phyloP scores from a whole-genome alignment of 2,797 vertebrate genomes.

The Eremophila alpestris region DNA sequence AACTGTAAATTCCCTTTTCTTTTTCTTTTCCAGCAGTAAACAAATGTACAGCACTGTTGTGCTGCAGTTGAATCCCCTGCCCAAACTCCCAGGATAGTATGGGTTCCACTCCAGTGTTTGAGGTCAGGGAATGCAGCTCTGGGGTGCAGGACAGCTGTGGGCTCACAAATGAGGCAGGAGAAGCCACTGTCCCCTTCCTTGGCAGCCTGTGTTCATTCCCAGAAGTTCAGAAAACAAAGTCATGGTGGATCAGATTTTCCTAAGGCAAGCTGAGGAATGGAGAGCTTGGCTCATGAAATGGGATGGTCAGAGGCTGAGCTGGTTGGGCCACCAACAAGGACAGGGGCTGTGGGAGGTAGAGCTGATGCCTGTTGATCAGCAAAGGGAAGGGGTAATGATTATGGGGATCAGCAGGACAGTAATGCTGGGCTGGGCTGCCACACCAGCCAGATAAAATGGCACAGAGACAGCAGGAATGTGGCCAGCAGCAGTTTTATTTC shows the following conservation, averaged over 20 bases:
- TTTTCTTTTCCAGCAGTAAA: background rate
- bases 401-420: fast-evolving
- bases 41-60: background rate
- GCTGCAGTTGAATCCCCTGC: background rate
- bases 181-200: background rate
- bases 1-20: background rate
- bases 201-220: background rate
- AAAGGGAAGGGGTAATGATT: background rate
- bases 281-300: background rate
- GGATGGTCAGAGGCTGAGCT: background rate
- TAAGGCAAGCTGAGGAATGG: background rate
- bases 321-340: background rate
- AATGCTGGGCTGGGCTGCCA: fast-evolving
- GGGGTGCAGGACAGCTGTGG: background rate
- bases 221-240: background rate
- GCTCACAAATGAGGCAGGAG: background rate
- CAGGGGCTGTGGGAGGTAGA: fast-evolving
- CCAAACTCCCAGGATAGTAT: fast-evolving
- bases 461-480: background rate
- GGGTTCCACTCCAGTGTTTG: background rate
- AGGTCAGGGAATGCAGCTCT: background rate
- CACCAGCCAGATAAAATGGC: background rate
- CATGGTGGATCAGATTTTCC: background rate
- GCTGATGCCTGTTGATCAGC: background rate
- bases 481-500: background rate